Evolutionary conservation across 2,113 vertebrate genomes (phyloP), one percentile per base, ranked within the genome.

Genomic region (Zingel zingel): DNA sequence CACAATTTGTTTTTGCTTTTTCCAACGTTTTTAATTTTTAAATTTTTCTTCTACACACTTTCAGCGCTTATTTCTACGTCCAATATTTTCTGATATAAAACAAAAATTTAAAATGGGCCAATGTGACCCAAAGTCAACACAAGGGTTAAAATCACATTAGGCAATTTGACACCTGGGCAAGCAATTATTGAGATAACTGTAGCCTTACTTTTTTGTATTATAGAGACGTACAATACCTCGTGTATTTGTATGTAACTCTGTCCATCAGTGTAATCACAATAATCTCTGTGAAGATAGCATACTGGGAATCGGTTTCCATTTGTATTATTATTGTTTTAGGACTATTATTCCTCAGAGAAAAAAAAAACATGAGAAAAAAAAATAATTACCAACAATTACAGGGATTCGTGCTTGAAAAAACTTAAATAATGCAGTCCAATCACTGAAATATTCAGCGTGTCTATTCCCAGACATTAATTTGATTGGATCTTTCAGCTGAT

Each of bases 401-500:
- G 3, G 7, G 48, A 33, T 18, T 73, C 19, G 0, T 53, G 30
- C 23, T 69, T 27, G 19, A 43, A 73, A 79, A 64, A 61, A 64
- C 13, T 21, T 39, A 62, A 75, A 74, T 63, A 73, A 73, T 64
- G 16, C 39, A 50, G 25, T 48, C 48, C 51, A 82, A 64, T 79
- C 58, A 79, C 11, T 61, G 48, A 50, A 69, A 58, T 81, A 67
- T 62, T 75, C 64, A 59, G 68, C 6, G 2, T 80, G 13, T 81
- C 19, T 77, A 61, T 68, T 56, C 27, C 57, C 51, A 74, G 51
- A 74, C 50, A 56, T 27, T 69, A 56, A 84, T 73, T 79, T 68
- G 61, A 81, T 85, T 85, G 74, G 61, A 78, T 81, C 73, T 67
- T 88, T 69, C 5, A n/a, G 15, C 18, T 69, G 59, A 81, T 85